Evolutionary conservation across 2,797 vertebrate species (phyloP), one percentile per base, ranked within the genome.

Genomic region (Mormyrops attenuatus): DNA sequence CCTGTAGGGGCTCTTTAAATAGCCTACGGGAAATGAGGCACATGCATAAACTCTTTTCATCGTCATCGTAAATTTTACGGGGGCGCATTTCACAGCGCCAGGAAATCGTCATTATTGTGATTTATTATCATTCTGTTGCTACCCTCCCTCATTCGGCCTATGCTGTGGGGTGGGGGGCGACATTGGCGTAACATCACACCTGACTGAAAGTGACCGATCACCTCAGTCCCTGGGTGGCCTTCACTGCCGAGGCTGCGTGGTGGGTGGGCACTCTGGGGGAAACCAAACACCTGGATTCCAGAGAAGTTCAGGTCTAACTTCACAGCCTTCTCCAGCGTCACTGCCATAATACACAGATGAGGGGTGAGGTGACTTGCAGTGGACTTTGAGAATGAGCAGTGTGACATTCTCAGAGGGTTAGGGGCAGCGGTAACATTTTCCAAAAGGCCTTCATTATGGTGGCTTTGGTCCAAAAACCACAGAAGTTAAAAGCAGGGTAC

Each of bases 381-480:
- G 55, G 20, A 11, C 15, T 30, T 84, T 60, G 34, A 88, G 30
- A 57, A 89, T 22, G 69, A 5, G 77, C 50, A 89, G 50, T 60
- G 53, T 84, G 53, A 41, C 77, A 63, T 89, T 85, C 55, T 7
- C 38, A 57, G 82, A 63, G 41, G 34, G 88, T 69, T 53, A 6
- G 66, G 34, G 30, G 69, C 17, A 30, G 55, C 53, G 5, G 77
- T 85, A 44, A 63, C 57, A 82, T 53, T 80, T 89, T 89, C 88
- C 88, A 84, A 84, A 73, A 84, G 38, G 53, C 53, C 38, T 85
- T 89, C 52, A 17, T 89, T 82, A 89, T 2, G 15, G 41, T 89
- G 77, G 88, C 38, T 47, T 41, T 20, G 34, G 88, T 38, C 88
- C 88, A 89, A 89, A 41, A 89, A 85, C 44, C 88, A 85, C 88